Conservation (phyloP, 64 coral and sea anemone genomes). For the Trachythela sp. region DNA sequence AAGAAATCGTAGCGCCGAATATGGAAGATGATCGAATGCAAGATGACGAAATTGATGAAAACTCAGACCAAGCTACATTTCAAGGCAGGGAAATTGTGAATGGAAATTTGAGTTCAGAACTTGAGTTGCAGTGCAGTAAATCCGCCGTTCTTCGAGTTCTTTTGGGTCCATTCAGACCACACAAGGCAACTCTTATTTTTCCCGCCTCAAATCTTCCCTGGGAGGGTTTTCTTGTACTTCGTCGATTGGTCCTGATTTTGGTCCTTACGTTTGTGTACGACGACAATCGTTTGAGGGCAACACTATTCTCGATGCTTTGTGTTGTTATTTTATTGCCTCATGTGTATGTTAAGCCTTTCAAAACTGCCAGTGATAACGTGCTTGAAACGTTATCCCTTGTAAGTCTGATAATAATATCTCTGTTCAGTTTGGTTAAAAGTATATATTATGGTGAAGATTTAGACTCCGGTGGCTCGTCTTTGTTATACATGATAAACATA, state of each 20-base stretch:
- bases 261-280: neutral
- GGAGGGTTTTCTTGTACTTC: neutral
- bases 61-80: too few species aligned
- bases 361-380: neutral
- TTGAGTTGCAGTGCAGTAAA: neutral
- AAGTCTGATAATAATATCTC: neutral
- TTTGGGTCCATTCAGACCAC: neutral
- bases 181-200: neutral
- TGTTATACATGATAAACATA: neutral
- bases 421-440: neutral
- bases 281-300: neutral
- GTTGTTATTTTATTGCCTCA: neutral
- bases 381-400: neutral
- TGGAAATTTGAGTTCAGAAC: neutral
- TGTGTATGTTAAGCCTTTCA: neutral
- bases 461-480: neutral
- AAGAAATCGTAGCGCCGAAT: neutral
- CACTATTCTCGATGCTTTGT: neutral
- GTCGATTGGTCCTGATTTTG: neutral
- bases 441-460: neutral
- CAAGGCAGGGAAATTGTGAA: too few species aligned
- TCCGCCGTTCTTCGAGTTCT: neutral
- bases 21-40: neutral
- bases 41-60: neutral
- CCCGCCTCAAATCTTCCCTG: neutral